Evolutionary conservation across 2,797 vertebrate genomes (phyloP).

Genomic region (Anisognathus igniventris): DNA sequence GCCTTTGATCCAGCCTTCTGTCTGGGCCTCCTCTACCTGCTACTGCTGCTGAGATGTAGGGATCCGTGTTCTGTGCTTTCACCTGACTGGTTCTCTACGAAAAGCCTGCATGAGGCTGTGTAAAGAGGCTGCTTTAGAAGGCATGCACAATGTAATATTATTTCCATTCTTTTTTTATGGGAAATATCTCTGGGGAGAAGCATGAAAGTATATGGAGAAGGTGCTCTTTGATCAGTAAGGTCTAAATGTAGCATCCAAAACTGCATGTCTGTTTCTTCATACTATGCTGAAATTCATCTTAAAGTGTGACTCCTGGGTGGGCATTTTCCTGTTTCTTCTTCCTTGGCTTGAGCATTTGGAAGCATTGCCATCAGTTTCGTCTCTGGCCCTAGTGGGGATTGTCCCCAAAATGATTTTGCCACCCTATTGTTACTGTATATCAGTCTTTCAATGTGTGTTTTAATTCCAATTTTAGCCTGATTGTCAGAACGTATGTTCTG

Average conservation of each 20-base stretch:
- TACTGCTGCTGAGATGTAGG: background rate
- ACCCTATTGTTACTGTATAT: background rate
- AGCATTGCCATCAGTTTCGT: background rate
- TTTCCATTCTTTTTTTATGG: conserved; percentile 35
- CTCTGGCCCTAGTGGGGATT: background rate
- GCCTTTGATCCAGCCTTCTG: background rate
- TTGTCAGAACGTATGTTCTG: background rate
- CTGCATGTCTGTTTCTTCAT: background rate
- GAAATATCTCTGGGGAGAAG: conserved; percentile 30
- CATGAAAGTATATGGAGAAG: conserved; percentile 6
- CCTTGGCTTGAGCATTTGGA: background rate
- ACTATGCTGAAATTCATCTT: background rate
- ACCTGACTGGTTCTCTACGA: background rate
- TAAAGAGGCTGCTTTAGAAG: conserved; percentile 17
- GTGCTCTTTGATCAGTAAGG: conserved; percentile 37
- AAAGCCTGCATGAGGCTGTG: background rate
- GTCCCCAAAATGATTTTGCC: background rate
- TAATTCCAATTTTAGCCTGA: background rate
- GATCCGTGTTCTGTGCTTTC: background rate
- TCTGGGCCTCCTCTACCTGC: conserved; percentile 2
- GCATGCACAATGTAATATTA: background rate
- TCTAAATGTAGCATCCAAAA: conserved; percentile 36
- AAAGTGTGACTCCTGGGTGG: background rate
- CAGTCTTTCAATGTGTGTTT: background rate
- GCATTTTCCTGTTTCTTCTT: background rate